Conservation (phyloP, 2,888 invertebrate genomes). For the Drosophila lutescens region DNA sequence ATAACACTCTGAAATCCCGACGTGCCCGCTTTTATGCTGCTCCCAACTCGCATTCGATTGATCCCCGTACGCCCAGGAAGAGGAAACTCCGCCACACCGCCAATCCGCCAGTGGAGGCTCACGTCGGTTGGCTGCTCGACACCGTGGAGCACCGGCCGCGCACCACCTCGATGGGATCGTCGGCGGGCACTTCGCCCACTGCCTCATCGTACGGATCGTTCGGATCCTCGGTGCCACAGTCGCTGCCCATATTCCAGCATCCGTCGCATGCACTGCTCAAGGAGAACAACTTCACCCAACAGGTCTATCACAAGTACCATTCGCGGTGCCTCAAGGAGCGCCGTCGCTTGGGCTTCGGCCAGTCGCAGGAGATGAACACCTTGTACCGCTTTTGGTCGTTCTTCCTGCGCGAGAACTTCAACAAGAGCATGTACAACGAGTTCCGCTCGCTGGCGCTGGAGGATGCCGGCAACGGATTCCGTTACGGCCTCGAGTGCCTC, state of each 20-base stretch:
- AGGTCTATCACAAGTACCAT: conserved; percentile 98
- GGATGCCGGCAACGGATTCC: conserved; percentile 95
- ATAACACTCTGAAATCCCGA: conserved; percentile 83
- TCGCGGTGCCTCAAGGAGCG: conserved; percentile 95
- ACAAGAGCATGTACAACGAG: conserved; percentile 98
- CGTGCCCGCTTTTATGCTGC: conserved; percentile 97
- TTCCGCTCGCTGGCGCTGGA: conserved; percentile 95
- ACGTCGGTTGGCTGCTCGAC: conserved; percentile 99
- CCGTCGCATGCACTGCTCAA: conserved; percentile 97
- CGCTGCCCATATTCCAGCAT: conserved; percentile 96
- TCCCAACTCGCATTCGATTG: conserved; percentile 89
- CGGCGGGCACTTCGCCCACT: conserved; percentile 91
- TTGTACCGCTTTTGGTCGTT: conserved; percentile 99
- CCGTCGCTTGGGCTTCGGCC: conserved; percentile 95
- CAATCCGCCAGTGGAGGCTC: conserved; percentile 97
- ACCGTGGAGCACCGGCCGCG: conserved; percentile 92
- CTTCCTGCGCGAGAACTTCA: conserved; percentile 99
- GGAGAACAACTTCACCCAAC: conserved; percentile 99
- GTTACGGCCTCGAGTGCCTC: conserved; percentile 93
- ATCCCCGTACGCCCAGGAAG: conserved; percentile 90
- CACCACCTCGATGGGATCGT: conserved; percentile 92
- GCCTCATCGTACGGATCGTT: conserved; percentile 85
- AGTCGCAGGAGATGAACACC: conserved; percentile 99
- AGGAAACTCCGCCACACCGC: conserved; percentile 95
- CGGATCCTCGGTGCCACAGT: conserved; percentile 91